phyloP scores from a whole-genome alignment of 2,113 vertebrate genomes.

The Tilapia sparmanii region DNA sequence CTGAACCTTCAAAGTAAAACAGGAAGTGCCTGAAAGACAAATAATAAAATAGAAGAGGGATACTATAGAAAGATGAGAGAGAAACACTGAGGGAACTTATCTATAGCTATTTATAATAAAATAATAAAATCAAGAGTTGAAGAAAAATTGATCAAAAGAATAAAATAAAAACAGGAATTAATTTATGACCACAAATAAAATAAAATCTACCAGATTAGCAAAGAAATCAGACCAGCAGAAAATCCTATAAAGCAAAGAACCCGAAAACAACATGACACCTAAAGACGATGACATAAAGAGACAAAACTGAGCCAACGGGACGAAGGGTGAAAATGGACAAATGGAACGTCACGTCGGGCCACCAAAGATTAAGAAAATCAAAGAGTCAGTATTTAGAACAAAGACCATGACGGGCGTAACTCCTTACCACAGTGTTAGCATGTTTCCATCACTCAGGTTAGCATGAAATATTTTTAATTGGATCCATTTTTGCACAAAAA shows the following conservation, averaged over 20 bases:
- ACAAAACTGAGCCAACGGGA: background rate
- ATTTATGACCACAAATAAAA: background rate
- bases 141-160: background rate
- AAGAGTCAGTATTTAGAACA: background rate
- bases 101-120: background rate
- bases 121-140: background rate
- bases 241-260: background rate
- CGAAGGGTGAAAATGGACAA: background rate
- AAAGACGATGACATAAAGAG: background rate
- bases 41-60: fast-evolving
- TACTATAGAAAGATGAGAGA: background rate
- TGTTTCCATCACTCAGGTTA: background rate
- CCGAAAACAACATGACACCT: fast-evolving
- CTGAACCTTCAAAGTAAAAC: background rate
- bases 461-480: background rate
- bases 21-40: background rate
- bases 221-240: background rate
- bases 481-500: background rate
- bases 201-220: background rate
- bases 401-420: background rate
- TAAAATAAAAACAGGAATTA: background rate
- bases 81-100: background rate
- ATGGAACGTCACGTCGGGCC: fast-evolving
- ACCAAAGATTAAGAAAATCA: background rate
- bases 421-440: background rate